Evolutionary conservation across 2,113 vertebrate species (phyloP).

Genomic region (Pluvianellus socialis): DNA sequence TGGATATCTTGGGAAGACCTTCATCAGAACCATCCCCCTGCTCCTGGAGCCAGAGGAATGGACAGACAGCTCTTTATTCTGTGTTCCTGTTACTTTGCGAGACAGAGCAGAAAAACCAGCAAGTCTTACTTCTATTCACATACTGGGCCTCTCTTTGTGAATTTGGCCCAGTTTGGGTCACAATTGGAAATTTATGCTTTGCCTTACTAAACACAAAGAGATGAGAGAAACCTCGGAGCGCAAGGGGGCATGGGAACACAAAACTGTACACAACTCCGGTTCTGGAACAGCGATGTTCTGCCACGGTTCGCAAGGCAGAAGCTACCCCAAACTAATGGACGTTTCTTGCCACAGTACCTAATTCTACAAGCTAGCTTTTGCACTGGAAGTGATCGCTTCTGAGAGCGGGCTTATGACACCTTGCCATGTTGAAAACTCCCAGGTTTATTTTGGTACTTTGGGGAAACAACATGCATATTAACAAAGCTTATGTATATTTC

Average conservation of each 20-base stretch:
- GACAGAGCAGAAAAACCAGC: background rate
- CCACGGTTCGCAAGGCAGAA: background rate
- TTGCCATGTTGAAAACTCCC: background rate
- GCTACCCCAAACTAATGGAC: accelerated
- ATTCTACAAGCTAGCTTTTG: background rate
- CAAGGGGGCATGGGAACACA: accelerated
- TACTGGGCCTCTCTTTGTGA: background rate
- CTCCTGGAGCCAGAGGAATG: background rate
- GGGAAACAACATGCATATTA: background rate
- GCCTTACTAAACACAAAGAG: background rate
- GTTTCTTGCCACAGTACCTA: background rate
- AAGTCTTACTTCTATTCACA: background rate
- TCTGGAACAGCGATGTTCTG: accelerated
- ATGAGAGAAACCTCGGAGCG: background rate
- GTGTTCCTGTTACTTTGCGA: background rate
- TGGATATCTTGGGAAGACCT: background rate
- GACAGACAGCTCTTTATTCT: background rate
- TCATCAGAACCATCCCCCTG: background rate
- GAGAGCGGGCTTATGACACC: background rate
- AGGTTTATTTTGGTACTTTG: background rate
- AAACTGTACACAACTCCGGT: background rate
- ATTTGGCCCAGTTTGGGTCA: background rate
- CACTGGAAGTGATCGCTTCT: background rate
- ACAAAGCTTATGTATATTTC: background rate
- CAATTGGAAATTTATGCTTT: background rate